Base-by-base conservation (phyloP, 2,113 vertebrate species). In the Psophia crepitans region DNA sequence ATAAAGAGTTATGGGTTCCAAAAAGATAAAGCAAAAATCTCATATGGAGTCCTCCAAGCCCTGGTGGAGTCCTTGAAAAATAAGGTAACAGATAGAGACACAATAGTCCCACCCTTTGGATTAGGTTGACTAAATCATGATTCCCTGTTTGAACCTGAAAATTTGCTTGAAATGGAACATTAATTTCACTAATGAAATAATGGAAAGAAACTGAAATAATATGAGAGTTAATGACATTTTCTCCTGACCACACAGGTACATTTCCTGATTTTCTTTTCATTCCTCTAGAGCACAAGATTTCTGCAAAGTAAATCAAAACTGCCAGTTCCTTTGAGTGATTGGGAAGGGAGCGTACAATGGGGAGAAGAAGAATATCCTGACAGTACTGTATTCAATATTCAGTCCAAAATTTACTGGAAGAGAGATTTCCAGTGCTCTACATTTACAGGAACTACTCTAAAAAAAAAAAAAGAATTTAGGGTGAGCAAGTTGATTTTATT, bases 341-440 rank as follows among this genome's bases (percentile, higher is more conserved):
- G 61, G 44, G 75, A 90, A 39, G 7, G 1, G 9, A 14, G 6
- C 5, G 5, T 44, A 39, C 22, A 46, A 49, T 0, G 24, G 16
- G 24, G 11, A 85, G n/a, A 60, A 65, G 75, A 80, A 90, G 21
- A 91, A 71, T 49, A 93, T 81, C 22, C 44, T n/a, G 12, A 65
- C 8, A 14, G 48, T 19, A 30, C 28, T 86, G 19, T 53, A 39
- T 65, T 77, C 89, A 83, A 66, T 60, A 69, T 86, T 64, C 61
- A 66, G 43, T 19, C 43, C 74, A 30, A 89, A 95, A 56, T 90
- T 94, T 96, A 93, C 76, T 86, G 89, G 90, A 91, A 94, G 41
- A 93, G 24, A n/a, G 43, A 87, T 94, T 94, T 90, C 43, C 32
- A 92, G 30, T 17, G 35, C 51, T 92, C 54, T 32, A 91, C 48